These are phyloP conservation scores for Semicossyphus pulcher DNA, from an alignment of 2,113 vertebrate genomes.

Conservation along the genomic window DNA sequence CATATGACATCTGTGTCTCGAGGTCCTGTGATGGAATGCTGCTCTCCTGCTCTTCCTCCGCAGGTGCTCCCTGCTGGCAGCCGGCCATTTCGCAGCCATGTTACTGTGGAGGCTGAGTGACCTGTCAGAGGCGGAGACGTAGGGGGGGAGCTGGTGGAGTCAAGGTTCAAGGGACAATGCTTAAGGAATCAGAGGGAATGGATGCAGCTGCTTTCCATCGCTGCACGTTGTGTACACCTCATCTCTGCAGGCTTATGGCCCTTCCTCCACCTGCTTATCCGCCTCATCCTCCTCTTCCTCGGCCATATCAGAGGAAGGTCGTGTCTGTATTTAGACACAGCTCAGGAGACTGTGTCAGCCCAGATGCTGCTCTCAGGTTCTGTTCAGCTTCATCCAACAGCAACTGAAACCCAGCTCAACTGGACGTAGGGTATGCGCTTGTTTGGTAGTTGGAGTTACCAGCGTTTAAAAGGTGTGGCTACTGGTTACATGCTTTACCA, in stretches of 20 bases:
- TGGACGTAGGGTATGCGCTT: too few relatives aligned
- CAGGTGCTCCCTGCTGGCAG: constrained; percentile 78
- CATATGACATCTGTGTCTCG: constrained; percentile 79
- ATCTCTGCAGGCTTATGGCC: constrained; percentile 3
- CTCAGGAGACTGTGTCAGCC: constrained; percentile 33
- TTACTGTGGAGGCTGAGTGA: constrained; percentile 45
- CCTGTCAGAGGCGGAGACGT: constrained; percentile 53
- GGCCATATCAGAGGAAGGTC: constrained; percentile 55
- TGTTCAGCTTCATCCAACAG: constrained; percentile 27
- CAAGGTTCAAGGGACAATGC: constrained; percentile 65
- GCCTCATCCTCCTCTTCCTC: constrained; percentile 23
- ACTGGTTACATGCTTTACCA: too few relatives aligned
- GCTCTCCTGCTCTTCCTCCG: constrained; percentile 68
- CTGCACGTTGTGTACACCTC: constrained; percentile 27
- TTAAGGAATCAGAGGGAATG: constrained; percentile 44
- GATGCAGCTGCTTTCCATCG: constrained; percentile 73
- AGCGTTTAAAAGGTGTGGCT: too few relatives aligned
- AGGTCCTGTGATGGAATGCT: constrained; percentile 83
- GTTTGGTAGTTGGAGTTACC: too few relatives aligned
- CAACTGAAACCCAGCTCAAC: constrained; percentile 5
- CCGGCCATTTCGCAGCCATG: constrained; percentile 57
- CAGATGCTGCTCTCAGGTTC: constrained; percentile 52
- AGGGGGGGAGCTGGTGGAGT: constrained; percentile 17
- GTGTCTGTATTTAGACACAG: constrained; percentile 61
- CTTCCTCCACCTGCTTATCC: constrained; percentile 6